These are phyloP conservation scores for Oscheius sp. DNA, from an alignment of 2,888 invertebrate genomes.

Conservation along the genomic window DNA sequence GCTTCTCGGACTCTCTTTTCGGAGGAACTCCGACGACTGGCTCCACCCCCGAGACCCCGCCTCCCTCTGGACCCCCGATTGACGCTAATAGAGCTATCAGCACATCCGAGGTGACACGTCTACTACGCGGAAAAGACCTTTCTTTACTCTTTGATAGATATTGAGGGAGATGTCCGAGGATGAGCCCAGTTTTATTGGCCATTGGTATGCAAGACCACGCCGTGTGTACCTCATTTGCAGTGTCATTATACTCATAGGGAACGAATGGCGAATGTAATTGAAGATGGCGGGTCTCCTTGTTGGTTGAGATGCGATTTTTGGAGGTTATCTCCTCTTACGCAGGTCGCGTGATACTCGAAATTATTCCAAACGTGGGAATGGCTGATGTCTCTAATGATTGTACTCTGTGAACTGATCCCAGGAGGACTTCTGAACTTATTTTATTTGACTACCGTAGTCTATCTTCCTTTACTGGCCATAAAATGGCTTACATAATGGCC, in stretches of 20 bases:
- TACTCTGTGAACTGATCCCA: too few species aligned
- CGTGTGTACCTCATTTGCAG: conserved; percentile 15
- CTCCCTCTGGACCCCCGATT: conserved; percentile 27
- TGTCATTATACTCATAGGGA: conserved; percentile 14
- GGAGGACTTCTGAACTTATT: too few species aligned
- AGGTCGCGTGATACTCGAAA: too few species aligned
- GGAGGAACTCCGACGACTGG: conserved; percentile 5
- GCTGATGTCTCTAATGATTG: too few species aligned
- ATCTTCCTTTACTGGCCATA: neutral
- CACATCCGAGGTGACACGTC: conserved; percentile 30
- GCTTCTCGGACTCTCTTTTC: too few species aligned
- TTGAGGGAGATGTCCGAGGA: too few species aligned
- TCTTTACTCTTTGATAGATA: too few species aligned
- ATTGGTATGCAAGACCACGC: neutral
- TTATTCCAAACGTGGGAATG: too few species aligned
- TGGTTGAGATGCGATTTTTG: too few species aligned
- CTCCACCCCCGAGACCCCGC: conserved; percentile 16
- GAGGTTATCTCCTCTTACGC: neutral
- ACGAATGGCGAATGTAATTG: conserved; percentile 14
- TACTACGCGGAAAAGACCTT: neutral
- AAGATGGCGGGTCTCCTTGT: neutral
- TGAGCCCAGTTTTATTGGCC: neutral
- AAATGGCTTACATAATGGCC: neutral
- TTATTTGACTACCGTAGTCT: too few species aligned
- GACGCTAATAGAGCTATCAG: conserved; percentile 37